Percentiles rank a stretch among this genome's conserved stretches.
Evolutionary conservation across 2,113 vertebrate species (phyloP).

Genomic region (Pedetes capensis): DNA sequence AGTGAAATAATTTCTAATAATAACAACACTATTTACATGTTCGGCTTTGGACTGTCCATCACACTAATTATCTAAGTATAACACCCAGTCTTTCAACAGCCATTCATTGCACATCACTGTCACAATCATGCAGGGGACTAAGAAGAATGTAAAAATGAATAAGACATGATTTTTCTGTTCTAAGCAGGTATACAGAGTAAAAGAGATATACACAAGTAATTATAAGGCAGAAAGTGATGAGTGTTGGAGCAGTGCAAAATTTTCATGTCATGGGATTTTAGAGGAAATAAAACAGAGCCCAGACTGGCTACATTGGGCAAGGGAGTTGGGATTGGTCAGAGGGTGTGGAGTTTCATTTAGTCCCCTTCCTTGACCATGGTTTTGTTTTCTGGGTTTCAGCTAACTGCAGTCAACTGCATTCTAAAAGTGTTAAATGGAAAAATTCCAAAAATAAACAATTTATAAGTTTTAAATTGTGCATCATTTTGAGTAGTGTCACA

Average conservation of each 20-base stretch:
- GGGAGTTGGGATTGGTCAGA: background rate
- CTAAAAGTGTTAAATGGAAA: background rate
- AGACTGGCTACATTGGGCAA: background rate
- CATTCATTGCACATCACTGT: background rate
- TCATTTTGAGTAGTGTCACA: background rate
- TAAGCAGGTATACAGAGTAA: background rate
- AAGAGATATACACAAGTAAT: background rate
- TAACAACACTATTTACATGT: background rate
- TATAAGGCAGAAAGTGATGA: background rate
- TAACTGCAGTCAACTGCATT: no score
- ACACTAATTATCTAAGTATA: background rate
- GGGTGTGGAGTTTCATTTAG: background rate
- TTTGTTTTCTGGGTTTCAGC: background rate
- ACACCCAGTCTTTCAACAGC: background rate
- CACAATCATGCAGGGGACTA: background rate
- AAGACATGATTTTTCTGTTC: background rate
- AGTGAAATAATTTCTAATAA: background rate
- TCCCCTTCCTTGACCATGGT: background rate
- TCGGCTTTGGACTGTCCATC: background rate
- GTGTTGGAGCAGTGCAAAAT: background rate
- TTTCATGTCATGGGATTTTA: background rate
- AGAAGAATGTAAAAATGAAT: background rate
- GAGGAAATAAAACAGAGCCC: background rate
- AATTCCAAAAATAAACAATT: background rate
- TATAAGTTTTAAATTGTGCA: background rate